Conservation (phyloP, 2,113 vertebrate genomes). For the Cottus gobio region DNA sequence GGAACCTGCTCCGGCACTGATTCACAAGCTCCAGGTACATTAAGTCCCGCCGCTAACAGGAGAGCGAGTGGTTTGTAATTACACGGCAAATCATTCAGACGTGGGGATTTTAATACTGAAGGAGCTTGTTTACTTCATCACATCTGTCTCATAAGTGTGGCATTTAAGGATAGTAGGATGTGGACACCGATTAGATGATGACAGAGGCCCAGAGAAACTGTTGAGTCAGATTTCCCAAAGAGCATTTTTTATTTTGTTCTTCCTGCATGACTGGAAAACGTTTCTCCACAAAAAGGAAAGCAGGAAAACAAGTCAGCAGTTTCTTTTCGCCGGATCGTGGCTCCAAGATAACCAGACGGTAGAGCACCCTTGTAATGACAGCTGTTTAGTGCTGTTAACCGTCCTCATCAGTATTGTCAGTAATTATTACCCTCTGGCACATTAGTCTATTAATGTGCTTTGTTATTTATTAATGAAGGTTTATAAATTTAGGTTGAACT, state of each 20-base stretch:
- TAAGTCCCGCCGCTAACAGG: not conserved
- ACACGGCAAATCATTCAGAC: not conserved
- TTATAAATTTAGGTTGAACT: not conserved
- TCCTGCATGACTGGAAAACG: conserved; percentile 44
- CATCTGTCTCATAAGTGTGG: not conserved
- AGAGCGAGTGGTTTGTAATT: not conserved
- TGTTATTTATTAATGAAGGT: not conserved
- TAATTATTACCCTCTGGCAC: not conserved
- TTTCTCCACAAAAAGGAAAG: conserved; percentile 7
- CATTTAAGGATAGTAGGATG: not conserved
- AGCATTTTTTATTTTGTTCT: conserved; percentile 43
- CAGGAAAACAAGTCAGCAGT: conserved; percentile 22
- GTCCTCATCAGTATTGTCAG: not conserved
- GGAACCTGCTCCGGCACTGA: not conserved
- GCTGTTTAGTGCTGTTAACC: not conserved
- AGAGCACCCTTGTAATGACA: not conserved
- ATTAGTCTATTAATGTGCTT: not conserved
- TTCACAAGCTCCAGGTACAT: not conserved
- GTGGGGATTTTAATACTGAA: too few relatives aligned
- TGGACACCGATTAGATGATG: conserved; percentile 13
- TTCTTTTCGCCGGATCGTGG: not conserved
- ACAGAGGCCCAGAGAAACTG: conserved; percentile 61
- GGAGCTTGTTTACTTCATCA: not conserved
- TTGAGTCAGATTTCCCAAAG: conserved; percentile 68
- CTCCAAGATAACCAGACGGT: not conserved